These are phyloP conservation scores for Caerostris darwini DNA, from an alignment of 1,140 invertebrate species.

Conservation along the genomic window DNA sequence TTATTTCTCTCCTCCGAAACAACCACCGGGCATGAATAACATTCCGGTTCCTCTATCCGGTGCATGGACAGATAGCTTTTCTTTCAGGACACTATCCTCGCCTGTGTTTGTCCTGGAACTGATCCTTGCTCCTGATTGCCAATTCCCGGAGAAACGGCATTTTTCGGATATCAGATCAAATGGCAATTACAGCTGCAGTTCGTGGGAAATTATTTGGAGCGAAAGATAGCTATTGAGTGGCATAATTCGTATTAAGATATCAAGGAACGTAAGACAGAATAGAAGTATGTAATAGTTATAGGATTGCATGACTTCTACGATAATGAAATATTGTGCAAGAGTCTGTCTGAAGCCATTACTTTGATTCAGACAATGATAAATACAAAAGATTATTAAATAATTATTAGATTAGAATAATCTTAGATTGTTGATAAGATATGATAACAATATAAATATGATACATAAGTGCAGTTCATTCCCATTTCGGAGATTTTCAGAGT, in stretches of 20 bases:
- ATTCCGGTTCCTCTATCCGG: neutral
- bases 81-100: neutral
- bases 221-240: neutral
- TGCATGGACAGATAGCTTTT: neutral
- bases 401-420: neutral
- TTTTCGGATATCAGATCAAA: constrained; percentile 8
- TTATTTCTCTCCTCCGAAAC: neutral
- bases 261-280: neutral
- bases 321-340: neutral
- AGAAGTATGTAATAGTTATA: neutral
- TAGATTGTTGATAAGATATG: too few relatives aligned
- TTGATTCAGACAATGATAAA: neutral
- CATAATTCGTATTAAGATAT: neutral
- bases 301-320: neutral
- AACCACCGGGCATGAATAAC: neutral
- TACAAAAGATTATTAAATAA: neutral
- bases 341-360: neutral
- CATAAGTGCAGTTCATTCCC: too few relatives aligned
- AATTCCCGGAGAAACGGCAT: neutral
- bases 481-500: too few relatives aligned
- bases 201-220: constrained; percentile 12
- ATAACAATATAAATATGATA: too few relatives aligned
- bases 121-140: neutral
- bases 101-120: neutral
- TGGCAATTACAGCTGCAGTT: neutral